phyloP scores from a whole-genome alignment of 1,140 invertebrate genomes.

The Cylas formicarius region DNA sequence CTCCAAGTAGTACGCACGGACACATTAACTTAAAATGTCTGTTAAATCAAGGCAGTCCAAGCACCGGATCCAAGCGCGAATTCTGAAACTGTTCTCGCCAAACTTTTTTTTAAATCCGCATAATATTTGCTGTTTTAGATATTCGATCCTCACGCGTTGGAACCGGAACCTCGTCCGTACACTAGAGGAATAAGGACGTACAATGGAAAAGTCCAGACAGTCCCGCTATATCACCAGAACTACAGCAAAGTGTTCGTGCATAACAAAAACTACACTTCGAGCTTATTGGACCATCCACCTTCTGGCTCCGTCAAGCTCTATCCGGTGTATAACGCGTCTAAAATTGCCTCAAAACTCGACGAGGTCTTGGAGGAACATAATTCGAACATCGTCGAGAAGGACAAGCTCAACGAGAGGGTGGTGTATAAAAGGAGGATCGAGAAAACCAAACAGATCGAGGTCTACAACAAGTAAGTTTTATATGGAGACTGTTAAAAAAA shows the following conservation, averaged over 20 bases:
- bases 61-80: no score
- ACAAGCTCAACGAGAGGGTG: slow-evolving; percentile 15
- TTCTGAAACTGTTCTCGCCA: no score
- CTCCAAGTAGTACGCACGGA: no score
- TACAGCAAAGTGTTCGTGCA: slow-evolving; percentile 30
- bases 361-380: slow-evolving; percentile 17
- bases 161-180: no score
- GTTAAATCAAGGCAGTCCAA: no score
- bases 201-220: slow-evolving; percentile 10
- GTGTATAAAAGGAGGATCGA: slow-evolving; percentile 17
- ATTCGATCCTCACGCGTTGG: no score
- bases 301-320: neutral
- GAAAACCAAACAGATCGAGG: slow-evolving; percentile 11
- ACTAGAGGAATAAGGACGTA: slow-evolving; percentile 20
- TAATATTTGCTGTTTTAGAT: no score
- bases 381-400: slow-evolving; percentile 15
- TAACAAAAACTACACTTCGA: slow-evolving; percentile 21
- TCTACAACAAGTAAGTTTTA: slow-evolving; percentile 15
- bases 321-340: slow-evolving; percentile 15
- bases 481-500: neutral
- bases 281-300: slow-evolving; percentile 10
- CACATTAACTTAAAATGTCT: no score
- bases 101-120: no score
- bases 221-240: slow-evolving; percentile 23
- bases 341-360: slow-evolving; percentile 12